Base-by-base conservation (phyloP, 2,113 vertebrate genomes). In the Pionites leucogaster region DNA sequence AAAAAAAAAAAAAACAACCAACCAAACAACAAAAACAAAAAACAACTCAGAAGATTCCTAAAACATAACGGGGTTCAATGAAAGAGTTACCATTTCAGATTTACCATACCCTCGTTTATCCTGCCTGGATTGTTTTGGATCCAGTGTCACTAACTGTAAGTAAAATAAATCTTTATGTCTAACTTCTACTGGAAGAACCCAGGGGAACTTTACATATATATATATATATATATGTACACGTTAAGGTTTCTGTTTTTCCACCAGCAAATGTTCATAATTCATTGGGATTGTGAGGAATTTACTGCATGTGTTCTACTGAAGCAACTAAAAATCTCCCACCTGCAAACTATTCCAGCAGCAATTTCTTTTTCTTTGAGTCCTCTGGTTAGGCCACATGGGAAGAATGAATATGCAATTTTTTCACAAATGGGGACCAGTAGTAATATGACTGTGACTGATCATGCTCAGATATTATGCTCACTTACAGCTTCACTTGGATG, bases 111-210 rank as follows among this genome's bases (percentile, higher is more conserved):
- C 53, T 81, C 6, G 0, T 62, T 88, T 88, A 83, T 67, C 37
- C 63, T 69, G 35, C 17, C 68, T 83, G 59, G 20, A 41, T 74
- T 74, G 9, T 53, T 91, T 76, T 52, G 59, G 53, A 50, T 95
- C 31, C n/a, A 27, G 13, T 71, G 39, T 62, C 41, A 52, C 18
- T 81, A 71, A 80, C 44, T 65, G 35, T 28, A 22, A 80, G n/a
- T 82, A 96, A 23, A 80, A 37, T 85, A 96, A 86, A 93, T 69
- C 53, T 93, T 88, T n/a, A 28, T 31, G 39, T 74, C 53, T 74
- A 68, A 79, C 52, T 65, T 86, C 33, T 76, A 25, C 27, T 62
- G 17, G 28, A 85, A 86, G 65, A 92, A 65, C 75, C 63, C 82
- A 39, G 8, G 53, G 79, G 49, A 92, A 55, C 27, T 57, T 68